phyloP scores from a whole-genome alignment of 2,113 vertebrate genomes.

The Marmota monax region DNA sequence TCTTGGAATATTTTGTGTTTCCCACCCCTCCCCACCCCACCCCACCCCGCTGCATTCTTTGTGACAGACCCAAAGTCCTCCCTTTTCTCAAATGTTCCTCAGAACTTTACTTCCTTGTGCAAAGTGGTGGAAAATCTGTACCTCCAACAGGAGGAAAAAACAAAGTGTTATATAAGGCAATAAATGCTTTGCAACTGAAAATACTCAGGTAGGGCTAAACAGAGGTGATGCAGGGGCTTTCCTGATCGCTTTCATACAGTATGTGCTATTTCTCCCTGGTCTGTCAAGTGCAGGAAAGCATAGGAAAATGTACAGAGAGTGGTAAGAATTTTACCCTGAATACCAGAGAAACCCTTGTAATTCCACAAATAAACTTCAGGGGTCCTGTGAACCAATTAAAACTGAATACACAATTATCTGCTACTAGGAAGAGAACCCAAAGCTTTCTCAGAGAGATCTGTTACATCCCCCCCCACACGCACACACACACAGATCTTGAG shows the following conservation, averaged over 20 bases:
- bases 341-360: not conserved
- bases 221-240: not conserved
- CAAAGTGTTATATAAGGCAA: not conserved
- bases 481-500: not conserved
- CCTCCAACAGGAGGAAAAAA: not conserved
- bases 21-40: no score
- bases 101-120: not conserved
- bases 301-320: not conserved
- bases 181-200: not conserved
- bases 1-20: not conserved
- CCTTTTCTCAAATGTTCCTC: not conserved
- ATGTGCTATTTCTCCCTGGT: not conserved
- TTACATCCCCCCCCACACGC: not conserved
- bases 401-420: not conserved
- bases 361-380: not conserved
- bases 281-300: not conserved
- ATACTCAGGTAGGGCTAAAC: not conserved
- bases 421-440: not conserved
- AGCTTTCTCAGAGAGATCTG: not conserved
- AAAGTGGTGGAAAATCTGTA: not conserved
- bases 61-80: fast-evolving
- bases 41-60: not conserved
- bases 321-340: not conserved
- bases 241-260: not conserved
- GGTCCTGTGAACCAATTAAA: not conserved